Percentiles rank a stretch among this genome's conserved stretches.
These are phyloP conservation scores for Phaenicophaeus curvirostris DNA, from an alignment of 2,797 vertebrate species.

Conservation along the genomic window DNA sequence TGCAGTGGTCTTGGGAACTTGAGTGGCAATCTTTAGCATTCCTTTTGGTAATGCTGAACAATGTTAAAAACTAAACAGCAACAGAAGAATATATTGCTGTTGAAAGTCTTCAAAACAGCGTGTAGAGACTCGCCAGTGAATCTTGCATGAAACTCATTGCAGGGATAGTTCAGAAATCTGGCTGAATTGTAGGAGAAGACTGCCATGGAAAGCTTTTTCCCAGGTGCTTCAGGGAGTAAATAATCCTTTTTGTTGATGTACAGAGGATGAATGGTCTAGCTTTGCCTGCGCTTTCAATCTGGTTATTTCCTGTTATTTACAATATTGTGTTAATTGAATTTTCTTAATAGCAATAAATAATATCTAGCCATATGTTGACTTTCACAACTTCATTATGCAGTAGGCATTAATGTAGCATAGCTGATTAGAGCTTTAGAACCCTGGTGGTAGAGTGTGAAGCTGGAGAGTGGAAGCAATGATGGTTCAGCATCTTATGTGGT, in stretches of 20 bases:
- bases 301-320: conserved; percentile 7
- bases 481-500: not conserved
- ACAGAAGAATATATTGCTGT: not conserved
- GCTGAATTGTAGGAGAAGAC: not conserved
- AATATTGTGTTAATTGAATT: not conserved
- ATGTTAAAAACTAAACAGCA: not conserved
- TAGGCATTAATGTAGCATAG: not conserved
- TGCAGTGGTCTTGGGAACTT: too few species aligned
- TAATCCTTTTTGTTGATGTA: fast-evolving
- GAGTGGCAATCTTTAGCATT: not conserved
- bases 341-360: not conserved
- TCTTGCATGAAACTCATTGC: not conserved
- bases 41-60: not conserved
- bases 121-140: not conserved
- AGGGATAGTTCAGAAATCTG: not conserved
- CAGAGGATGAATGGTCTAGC: not conserved
- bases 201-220: not conserved
- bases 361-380: not conserved
- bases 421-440: not conserved
- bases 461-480: not conserved
- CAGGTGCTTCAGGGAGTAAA: not conserved
- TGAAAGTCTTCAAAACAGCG: not conserved
- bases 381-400: not conserved
- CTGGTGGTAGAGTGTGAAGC: not conserved
- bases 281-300: not conserved